Base-by-base conservation (phyloP, 2,113 vertebrate species). In the Prietella phreatophila region DNA sequence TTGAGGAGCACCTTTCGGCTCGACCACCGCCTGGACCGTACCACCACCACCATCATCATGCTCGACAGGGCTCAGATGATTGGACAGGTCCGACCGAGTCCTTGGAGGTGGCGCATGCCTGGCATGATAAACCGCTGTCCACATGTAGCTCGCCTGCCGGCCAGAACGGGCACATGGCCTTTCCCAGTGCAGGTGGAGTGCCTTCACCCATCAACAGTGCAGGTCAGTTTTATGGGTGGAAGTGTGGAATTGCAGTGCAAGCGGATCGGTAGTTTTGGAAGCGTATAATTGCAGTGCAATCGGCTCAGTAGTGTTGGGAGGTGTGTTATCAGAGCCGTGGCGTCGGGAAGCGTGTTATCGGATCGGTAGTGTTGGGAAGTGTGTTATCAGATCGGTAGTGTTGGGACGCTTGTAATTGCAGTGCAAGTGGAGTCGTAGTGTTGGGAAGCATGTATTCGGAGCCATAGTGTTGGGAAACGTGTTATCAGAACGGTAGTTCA, bases 161-260 rank as follows among this genome's bases (percentile, higher is more conserved):
- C 65, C 97, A 98, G 94, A 98, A 98, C 4, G 97, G 97, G 90
- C 97, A 98, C 20, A 94, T 97, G 94, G 88, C 96, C 81, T 97
- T 97, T 90, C 96, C 95, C 30, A 88, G 94, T 19, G 89, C 96
- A 30, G 95, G 95, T 0, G 96, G 96, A 0, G 95, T 97, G 93
- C 94, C 95, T 17, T 96, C 96, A n/a, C 94, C 96, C 58, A 95
- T 97, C 90, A 97, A 96, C 95, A 97, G 95, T 89, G 91, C 97
- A 93, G 97, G 97, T 97, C 90, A 90, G 81, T 69, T 11, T 2
- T 33, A 8, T 3, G 3, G 61, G 5, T 6, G 1, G 19, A 39
- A 33, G 30, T 2, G 3, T 60, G n/a, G 30, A 4, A 30, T 67
- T 33, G 19, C 0, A 17, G 20, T 42, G 25, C 2, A 65, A 14